A percentile compares a stretch with the other conserved stretches of the same genome.
These are phyloP conservation scores for Labroides dimidiatus DNA, from an alignment of 2,797 vertebrate species.

Conservation along the genomic window DNA sequence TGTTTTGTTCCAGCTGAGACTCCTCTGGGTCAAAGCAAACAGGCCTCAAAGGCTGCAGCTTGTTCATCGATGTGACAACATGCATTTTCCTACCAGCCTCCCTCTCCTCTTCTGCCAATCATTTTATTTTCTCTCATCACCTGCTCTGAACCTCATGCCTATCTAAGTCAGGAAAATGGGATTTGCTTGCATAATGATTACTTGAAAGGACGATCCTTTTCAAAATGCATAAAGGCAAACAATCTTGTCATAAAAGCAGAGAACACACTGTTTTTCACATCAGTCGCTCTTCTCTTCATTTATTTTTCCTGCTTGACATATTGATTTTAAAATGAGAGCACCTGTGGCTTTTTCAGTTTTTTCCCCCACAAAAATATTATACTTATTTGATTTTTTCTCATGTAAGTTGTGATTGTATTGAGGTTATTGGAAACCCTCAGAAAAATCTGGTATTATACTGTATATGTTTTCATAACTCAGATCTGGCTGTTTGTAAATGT, in stretches of 20 bases:
- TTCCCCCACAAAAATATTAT: constrained; percentile 11
- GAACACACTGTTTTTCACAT: constrained; percentile 35
- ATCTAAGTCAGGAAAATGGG: constrained; percentile 43
- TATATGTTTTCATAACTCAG: no score
- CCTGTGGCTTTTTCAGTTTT: constrained; percentile 50
- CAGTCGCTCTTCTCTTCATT: constrained; percentile 40
- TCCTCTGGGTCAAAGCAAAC: constrained; percentile 24
- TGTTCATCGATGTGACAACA: constrained; percentile 38
- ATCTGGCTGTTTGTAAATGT: no score
- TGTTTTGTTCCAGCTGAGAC: constrained; percentile 29
- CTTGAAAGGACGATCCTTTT: constrained; percentile 45
- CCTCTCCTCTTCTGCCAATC: constrained; percentile 40
- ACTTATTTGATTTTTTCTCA: constrained; percentile 25
- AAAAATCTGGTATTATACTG: constrained; percentile 53
- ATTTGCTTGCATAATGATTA: constrained; percentile 42
- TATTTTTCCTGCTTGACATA: constrained; percentile 48
- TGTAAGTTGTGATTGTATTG: constrained; percentile 17
- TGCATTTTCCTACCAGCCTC: constrained; percentile 15
- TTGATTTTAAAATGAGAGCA: constrained; percentile 66
- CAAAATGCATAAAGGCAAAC: constrained; percentile 54
- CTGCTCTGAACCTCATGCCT: constrained; percentile 19
- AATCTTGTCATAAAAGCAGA: constrained; percentile 39
- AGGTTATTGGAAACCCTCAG: constrained; percentile 19
- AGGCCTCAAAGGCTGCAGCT: constrained; percentile 25
- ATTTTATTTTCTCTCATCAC: constrained; percentile 44